These are phyloP conservation scores for Tretioscincus oriximinensis DNA, from an alignment of 2,113 vertebrate species.

Conservation along the genomic window DNA sequence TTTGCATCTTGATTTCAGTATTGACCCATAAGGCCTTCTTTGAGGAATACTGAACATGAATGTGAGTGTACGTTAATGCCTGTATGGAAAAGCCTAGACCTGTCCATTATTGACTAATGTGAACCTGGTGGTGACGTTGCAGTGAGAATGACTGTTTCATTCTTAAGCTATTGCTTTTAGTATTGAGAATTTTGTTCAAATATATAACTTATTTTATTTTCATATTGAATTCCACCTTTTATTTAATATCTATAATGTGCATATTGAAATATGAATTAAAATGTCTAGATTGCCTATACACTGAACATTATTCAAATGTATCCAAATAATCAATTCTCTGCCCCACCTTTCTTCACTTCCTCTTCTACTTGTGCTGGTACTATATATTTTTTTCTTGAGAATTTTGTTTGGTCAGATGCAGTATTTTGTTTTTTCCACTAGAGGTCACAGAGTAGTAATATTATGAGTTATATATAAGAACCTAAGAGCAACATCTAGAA, in stretches of 20 bases:
- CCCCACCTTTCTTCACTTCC: too few species aligned
- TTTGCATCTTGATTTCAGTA: too few species aligned
- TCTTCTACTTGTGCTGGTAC: not conserved
- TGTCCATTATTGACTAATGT: not conserved
- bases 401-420: not conserved
- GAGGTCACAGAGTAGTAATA: constrained; percentile 13
- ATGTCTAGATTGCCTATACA: not conserved
- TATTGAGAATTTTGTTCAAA: too few species aligned
- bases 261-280: not conserved
- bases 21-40: too few species aligned
- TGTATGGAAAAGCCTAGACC: not conserved
- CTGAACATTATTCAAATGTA: too few species aligned
- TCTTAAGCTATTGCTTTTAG: not conserved
- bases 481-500: too few species aligned
- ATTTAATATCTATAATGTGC: not conserved
- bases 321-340: too few species aligned
- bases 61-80: not conserved
- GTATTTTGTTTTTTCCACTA: constrained; percentile 1
- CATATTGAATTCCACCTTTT: not conserved
- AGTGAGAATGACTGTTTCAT: not conserved
- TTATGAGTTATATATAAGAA: not conserved
- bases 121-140: not conserved
- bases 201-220: too few species aligned
- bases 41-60: too few species aligned
- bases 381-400: not conserved